Percentiles rank a stretch among this genome's conserved stretches.
Evolutionary conservation across 37 sponge, comb jelly and placozoan genomes (phyloP).

Genomic region (Dysidea cf. avara): DNA sequence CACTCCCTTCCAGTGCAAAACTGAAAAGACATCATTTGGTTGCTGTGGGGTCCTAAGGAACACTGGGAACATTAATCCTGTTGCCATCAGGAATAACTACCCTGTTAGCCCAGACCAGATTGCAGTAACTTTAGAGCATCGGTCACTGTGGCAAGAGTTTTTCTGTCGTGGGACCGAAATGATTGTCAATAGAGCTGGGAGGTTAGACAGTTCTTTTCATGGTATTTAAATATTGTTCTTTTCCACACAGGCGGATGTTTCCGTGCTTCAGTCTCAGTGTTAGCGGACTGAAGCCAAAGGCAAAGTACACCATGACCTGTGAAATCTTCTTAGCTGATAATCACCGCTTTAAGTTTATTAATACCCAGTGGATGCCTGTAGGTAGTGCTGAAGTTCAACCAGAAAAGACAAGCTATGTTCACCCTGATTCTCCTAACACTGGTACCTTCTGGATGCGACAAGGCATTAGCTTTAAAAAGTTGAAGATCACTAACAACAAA

Average conservation of each 20-base stretch:
- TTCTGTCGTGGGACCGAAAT: slow-evolving; percentile 85
- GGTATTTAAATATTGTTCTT: not conserved
- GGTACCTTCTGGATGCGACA: slow-evolving; percentile 64
- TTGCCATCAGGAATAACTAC: too few relatives aligned
- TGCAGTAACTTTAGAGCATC: slow-evolving; percentile 73
- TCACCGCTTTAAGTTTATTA: slow-evolving; percentile 88
- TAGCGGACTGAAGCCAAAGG: slow-evolving; percentile 78
- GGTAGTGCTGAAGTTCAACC: slow-evolving; percentile 79
- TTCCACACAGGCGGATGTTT: slow-evolving; percentile 85
- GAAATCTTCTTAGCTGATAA: slow-evolving; percentile 84
- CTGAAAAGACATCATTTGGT: too few relatives aligned
- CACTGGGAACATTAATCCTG: too few relatives aligned
- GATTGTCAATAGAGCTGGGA: slow-evolving; percentile 87
- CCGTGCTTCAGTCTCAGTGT: slow-evolving; percentile 74
- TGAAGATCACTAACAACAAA: slow-evolving; percentile 73
- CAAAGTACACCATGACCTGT: slow-evolving; percentile 84
- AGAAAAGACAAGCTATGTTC: slow-evolving; percentile 23
- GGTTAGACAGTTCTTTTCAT: slow-evolving; percentile 41
- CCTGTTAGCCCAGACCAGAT: slow-evolving; percentile 1
- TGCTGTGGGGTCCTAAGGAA: too few relatives aligned
- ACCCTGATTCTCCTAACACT: slow-evolving; percentile 67
- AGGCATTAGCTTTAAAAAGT: slow-evolving; percentile 50
- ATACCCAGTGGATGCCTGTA: slow-evolving; percentile 79
- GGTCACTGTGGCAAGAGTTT: slow-evolving; percentile 82
- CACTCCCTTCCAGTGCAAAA: too few relatives aligned